Conservation (phyloP, 23 tunicate species). For the Ciona savignyi region DNA sequence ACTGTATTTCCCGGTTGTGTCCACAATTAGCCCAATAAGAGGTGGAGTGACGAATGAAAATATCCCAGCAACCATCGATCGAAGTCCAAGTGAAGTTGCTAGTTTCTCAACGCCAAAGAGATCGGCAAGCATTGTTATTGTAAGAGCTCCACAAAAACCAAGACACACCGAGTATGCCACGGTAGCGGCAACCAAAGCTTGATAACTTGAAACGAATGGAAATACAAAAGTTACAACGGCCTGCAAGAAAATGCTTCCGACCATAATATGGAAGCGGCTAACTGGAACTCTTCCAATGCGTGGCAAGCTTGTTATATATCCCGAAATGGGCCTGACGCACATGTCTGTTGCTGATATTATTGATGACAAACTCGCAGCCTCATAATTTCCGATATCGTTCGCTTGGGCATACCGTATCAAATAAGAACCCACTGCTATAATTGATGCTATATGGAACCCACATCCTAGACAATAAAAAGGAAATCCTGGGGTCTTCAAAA, state of each 20-base stretch:
- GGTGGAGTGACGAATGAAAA: slow-evolving; percentile 46
- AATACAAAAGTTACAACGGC: neutral
- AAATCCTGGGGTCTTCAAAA: slow-evolving; percentile 15
- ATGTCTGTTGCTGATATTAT: slow-evolving; percentile 23
- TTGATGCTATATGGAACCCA: slow-evolving; percentile 20
- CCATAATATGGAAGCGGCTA: slow-evolving; percentile 9
- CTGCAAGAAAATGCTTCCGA: neutral
- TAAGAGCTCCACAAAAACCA: slow-evolving; percentile 38
- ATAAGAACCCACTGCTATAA: slow-evolving; percentile 15
- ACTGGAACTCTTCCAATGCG: slow-evolving; percentile 17
- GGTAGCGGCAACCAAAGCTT: slow-evolving; percentile 7
- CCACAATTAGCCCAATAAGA: slow-evolving; percentile 28
- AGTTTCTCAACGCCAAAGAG: slow-evolving; percentile 48
- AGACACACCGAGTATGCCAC: slow-evolving; percentile 40
- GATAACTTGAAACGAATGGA: slow-evolving; percentile 12
- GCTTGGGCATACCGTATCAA: slow-evolving; percentile 36
- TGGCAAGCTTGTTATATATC: slow-evolving; percentile 18
- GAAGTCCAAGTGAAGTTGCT: slow-evolving; percentile 35
- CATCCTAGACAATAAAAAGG: slow-evolving; percentile 17
- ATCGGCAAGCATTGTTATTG: slow-evolving; percentile 45
- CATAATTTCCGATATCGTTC: slow-evolving; percentile 19
- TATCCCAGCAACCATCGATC: slow-evolving; percentile 28
- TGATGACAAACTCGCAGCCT: slow-evolving; percentile 40
- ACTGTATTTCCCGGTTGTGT: slow-evolving; percentile 30
- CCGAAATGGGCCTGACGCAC: slow-evolving; percentile 16